phyloP scores from a whole-genome alignment of 1,140 invertebrate genomes.

The Alviniconcha marisindica region DNA sequence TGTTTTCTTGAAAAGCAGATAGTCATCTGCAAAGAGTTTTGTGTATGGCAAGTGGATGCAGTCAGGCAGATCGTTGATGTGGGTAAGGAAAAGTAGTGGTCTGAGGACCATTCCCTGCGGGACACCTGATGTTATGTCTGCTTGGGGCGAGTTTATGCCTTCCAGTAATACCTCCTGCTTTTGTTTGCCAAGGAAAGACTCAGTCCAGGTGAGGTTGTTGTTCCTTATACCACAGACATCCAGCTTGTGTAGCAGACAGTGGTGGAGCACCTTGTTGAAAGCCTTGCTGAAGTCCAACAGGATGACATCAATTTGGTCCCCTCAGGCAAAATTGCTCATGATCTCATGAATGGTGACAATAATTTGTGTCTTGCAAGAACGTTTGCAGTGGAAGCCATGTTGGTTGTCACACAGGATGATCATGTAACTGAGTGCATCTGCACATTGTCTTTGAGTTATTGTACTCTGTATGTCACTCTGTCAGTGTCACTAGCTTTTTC shows the following conservation, averaged over 20 bases:
- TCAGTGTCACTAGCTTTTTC: too few species aligned
- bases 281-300: slow-evolving; percentile 38
- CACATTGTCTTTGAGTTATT: too few species aligned
- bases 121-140: slow-evolving; percentile 38
- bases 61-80: slow-evolving; percentile 36
- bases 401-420: slow-evolving; percentile 36
- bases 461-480: too few species aligned
- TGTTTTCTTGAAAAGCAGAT: too few species aligned
- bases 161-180: slow-evolving; percentile 43
- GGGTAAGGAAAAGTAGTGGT: slow-evolving; percentile 40
- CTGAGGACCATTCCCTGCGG: slow-evolving; percentile 43
- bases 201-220: too few species aligned
- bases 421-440: too few species aligned
- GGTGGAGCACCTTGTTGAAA: too few species aligned
- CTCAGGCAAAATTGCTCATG: neutral
- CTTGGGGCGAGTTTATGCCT: slow-evolving; percentile 15
- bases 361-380: slow-evolving; percentile 43
- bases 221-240: too few species aligned
- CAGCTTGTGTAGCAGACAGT: too few species aligned
- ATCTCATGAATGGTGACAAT: slow-evolving; percentile 38
- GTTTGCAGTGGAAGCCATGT: slow-evolving; percentile 44
- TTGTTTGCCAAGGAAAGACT: slow-evolving; percentile 23
- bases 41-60: neutral
- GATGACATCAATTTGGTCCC: slow-evolving; percentile 1
- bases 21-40: slow-evolving; percentile 20